Evolutionary conservation across 2,113 vertebrate species (phyloP), one percentile per base, ranked within the genome.

Genomic region (Atrichornis clamosus): DNA sequence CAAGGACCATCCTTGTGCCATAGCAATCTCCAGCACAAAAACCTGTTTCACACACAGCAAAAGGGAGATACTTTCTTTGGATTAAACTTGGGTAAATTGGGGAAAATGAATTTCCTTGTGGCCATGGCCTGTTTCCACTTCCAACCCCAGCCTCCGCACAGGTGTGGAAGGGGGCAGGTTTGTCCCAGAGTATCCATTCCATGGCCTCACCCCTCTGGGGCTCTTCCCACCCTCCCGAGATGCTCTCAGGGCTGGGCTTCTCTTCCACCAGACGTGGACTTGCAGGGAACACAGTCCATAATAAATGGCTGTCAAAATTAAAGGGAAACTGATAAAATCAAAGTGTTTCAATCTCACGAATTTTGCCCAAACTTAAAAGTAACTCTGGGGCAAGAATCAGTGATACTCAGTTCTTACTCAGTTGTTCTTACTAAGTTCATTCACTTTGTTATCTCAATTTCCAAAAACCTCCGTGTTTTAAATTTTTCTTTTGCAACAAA

Each of bases 261-360:
- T 63, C 59, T 20, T 35, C 27, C 84, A 22, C 1, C 15, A 75
- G 13, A 11, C 33, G 35, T 7, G 28, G 37, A 59, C 59, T 14
- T 49, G 33, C 74, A 46, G 50, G 35, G 9, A 14, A 10, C 73
- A 84, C 26, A 30, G 56, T 15, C 35, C 44, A 11, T 35, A 50
- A 27, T 16, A 75, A 17, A 14, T 2, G 0, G 23, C 20, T 50
- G 63, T 11, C 53, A 82, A 27, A 70, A 75, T 24, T 21, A 64
- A 39, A 24, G 26, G 20, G n/a, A 1, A 52, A 7, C 35, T 30
- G 22, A 28, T 41, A 49, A 49, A 75, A 41, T 14, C 1, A 0
- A 12, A 26, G 14, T 30, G 15, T 9, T 65, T 33, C 35, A 63
- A 3, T 32, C 41, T 52, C 28, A 32, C 37, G 3, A 50, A 58